Conservation (phyloP, 1,140 invertebrate species). For the Drosophila miranda region DNA sequence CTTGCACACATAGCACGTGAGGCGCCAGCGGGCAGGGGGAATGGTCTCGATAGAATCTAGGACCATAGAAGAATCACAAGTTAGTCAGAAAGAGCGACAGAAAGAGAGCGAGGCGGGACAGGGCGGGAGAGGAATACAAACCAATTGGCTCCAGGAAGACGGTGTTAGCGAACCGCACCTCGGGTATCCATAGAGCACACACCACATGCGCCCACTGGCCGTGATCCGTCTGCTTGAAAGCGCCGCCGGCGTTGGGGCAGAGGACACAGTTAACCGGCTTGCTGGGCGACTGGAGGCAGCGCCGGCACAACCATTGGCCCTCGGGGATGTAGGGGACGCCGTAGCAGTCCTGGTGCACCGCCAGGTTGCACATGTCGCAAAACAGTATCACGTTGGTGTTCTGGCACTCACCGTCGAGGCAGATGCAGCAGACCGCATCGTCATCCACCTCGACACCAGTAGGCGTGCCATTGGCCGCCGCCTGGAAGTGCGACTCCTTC, state of each 20-base stretch:
- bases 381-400: constrained; percentile 88
- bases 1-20: constrained; percentile 98
- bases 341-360: constrained; percentile 99
- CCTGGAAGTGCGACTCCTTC: constrained; percentile 97
- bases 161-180: constrained; percentile 98
- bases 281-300: constrained; percentile 97
- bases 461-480: constrained; percentile 84
- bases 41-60: constrained; percentile 97
- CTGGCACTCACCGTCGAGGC: constrained; percentile 95
- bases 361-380: constrained; percentile 99
- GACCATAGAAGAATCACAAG: background rate
- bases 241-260: constrained; percentile 98
- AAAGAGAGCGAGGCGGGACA: too few relatives aligned
- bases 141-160: constrained; percentile 97
- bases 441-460: constrained; percentile 93
- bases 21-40: constrained; percentile 95
- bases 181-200: constrained; percentile 99
- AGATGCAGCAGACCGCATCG: constrained; percentile 99
- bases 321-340: constrained; percentile 99
- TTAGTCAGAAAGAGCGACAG: background rate
- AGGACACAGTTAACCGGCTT: constrained; percentile 97
- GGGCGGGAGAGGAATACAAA: constrained; percentile 58
- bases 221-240: constrained; percentile 99
- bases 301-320: constrained; percentile 98
- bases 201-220: constrained; percentile 99